These are phyloP conservation scores for Melieria picta DNA, from an alignment of 2,888 invertebrate species.

Conservation along the genomic window DNA sequence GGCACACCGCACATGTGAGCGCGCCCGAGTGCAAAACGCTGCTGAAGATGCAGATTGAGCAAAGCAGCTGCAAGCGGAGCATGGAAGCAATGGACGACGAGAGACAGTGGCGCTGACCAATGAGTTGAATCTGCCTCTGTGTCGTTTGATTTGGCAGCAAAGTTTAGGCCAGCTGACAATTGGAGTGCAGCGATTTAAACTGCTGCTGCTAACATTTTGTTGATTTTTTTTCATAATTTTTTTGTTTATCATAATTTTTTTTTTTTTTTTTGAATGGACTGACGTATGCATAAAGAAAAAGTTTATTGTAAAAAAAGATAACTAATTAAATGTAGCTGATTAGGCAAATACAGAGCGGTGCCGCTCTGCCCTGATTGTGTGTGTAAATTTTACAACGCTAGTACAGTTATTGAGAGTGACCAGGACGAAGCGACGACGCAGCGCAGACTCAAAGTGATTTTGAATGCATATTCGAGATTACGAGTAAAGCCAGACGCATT, in stretches of 20 bases:
- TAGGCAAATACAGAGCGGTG: conserved; percentile 16
- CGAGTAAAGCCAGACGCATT: too few relatives aligned
- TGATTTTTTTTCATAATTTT: conserved; percentile 31
- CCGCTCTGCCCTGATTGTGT: conserved; percentile 12
- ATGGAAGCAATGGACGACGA: conserved; percentile 41
- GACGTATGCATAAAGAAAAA: conserved; percentile 48
- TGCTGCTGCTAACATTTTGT: too few relatives aligned
- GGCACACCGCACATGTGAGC: conserved; percentile 66
- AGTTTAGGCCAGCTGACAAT: too few relatives aligned
- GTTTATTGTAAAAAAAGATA: conserved; percentile 38
- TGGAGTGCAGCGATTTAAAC: too few relatives aligned
- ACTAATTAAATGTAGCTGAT: conserved; percentile 9
- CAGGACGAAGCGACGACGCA: too few relatives aligned
- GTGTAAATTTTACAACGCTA: too few relatives aligned
- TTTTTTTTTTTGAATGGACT: conserved; percentile 47
- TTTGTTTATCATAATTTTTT: conserved; percentile 31
- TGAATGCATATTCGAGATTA: too few relatives aligned
- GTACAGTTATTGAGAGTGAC: too few relatives aligned
- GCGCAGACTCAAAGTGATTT: too few relatives aligned
- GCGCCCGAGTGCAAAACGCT: background rate
- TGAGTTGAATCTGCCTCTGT: conserved; percentile 10
- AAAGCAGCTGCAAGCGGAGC: conserved; percentile 21
- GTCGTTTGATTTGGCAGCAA: too few relatives aligned
- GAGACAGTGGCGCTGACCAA: conserved; percentile 29
- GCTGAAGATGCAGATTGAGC: conserved; percentile 14